phyloP scores from a whole-genome alignment of 1,140 invertebrate species.

The Cyclina sinensis region DNA sequence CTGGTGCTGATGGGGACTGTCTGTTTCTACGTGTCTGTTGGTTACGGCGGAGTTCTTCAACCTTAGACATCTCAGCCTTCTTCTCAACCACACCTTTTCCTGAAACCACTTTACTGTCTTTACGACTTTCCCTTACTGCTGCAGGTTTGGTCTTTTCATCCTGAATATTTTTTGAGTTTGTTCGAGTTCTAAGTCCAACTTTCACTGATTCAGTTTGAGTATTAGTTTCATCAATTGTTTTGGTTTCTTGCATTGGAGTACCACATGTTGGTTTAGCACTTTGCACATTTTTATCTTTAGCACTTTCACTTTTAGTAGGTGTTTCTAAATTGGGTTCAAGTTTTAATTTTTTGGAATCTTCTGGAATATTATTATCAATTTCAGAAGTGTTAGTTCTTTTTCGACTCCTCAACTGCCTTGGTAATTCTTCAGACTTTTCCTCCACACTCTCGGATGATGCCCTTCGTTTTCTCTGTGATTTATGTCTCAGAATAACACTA shows the following conservation, averaged over 20 bases:
- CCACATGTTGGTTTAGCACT: constrained; percentile 14
- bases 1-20: constrained; percentile 56
- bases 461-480: constrained; percentile 54
- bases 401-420: constrained; percentile 59
- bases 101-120: constrained; percentile 30
- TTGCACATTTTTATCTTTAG: constrained; percentile 57
- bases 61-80: constrained; percentile 24
- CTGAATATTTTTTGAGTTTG: constrained; percentile 52
- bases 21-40: constrained; percentile 57
- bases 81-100: constrained; percentile 46
- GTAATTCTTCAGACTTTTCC: constrained; percentile 28
- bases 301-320: constrained; percentile 23
- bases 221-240: constrained; percentile 18
- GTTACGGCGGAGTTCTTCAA: constrained; percentile 36
- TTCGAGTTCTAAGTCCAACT: constrained; percentile 54
- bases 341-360: constrained; percentile 55
- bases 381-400: constrained; percentile 59
- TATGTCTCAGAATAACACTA: constrained; percentile 17
- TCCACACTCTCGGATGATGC: constrained; percentile 56
- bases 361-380: neutral
- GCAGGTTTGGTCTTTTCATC: constrained; percentile 26
- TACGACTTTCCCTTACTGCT: constrained; percentile 26
- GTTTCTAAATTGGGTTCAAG: constrained; percentile 29
- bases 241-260: constrained; percentile 12
- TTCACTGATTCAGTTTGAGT: constrained; percentile 57